These are phyloP conservation scores for Megaceryle maxima DNA, from an alignment of 2,113 vertebrate species.

Conservation along the genomic window DNA sequence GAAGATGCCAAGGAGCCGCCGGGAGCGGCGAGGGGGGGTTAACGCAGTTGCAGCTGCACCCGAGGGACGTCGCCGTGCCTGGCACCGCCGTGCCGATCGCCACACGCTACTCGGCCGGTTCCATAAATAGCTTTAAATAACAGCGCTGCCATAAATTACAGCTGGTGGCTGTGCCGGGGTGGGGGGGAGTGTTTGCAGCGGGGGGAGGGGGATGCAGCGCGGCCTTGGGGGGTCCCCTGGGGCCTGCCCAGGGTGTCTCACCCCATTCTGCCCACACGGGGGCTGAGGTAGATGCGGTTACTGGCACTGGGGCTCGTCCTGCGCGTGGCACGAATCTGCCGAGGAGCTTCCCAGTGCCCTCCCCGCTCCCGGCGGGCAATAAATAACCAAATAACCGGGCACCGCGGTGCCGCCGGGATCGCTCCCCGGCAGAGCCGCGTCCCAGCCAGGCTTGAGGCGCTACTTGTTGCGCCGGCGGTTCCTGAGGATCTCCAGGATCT, in stretches of 20 bases:
- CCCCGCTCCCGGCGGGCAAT: neutral
- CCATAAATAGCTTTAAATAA: slow-evolving; percentile 43
- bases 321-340: neutral
- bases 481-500: slow-evolving; percentile 68
- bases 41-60: neutral
- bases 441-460: fast-evolving
- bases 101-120: neutral
- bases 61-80: neutral
- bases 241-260: neutral
- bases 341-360: neutral
- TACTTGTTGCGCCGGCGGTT: neutral
- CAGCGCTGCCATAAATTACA: neutral
- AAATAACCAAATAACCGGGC: neutral
- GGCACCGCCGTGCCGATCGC: neutral
- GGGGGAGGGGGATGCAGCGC: no score
- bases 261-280: neutral
- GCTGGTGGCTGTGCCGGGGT: neutral
- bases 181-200: no score
- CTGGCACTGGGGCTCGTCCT: neutral
- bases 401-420: fast-evolving
- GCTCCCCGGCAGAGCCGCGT: neutral
- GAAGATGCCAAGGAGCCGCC: no score
- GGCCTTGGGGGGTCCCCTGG: neutral
- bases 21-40: neutral
- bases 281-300: slow-evolving; percentile 12